phyloP scores from a whole-genome alignment of 2,797 vertebrate species.

The Sebastes umbrosus region DNA sequence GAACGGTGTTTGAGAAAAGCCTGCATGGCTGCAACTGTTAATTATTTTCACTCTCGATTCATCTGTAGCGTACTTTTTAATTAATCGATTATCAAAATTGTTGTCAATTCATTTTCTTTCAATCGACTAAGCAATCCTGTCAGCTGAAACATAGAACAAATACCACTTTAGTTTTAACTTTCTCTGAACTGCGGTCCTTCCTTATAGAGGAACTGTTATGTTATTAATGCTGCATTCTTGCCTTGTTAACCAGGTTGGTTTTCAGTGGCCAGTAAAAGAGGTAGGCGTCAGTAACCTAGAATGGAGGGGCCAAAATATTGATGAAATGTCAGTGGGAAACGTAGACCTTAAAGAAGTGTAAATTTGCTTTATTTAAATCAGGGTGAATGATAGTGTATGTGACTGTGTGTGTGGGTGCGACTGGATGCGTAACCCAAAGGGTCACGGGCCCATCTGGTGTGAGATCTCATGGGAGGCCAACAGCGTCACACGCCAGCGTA shows the following conservation, averaged over 20 bases:
- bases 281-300: no score
- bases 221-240: neutral
- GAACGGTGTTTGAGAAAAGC: no score
- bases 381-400: constrained; percentile 15
- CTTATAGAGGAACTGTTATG: neutral
- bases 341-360: neutral
- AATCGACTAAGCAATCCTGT: neutral
- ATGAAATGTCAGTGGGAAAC: constrained; percentile 34
- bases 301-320: neutral
- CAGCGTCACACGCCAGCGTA: neutral
- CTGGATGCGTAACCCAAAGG: constrained; percentile 11
- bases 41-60: neutral
- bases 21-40: no score
- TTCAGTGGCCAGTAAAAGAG: neutral
- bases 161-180: neutral
- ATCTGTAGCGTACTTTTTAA: neutral
- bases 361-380: constrained; percentile 36
- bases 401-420: neutral
- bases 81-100: neutral
- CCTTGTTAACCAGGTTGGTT: constrained; percentile 3
- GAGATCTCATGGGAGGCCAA: constrained; percentile 34
- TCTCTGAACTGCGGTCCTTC: neutral
- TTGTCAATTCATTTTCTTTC: neutral
- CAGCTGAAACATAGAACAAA: neutral
- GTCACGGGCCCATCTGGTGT: constrained; percentile 51